phyloP scores from a whole-genome alignment of 2,797 vertebrate species.

The Pristis pectinata region DNA sequence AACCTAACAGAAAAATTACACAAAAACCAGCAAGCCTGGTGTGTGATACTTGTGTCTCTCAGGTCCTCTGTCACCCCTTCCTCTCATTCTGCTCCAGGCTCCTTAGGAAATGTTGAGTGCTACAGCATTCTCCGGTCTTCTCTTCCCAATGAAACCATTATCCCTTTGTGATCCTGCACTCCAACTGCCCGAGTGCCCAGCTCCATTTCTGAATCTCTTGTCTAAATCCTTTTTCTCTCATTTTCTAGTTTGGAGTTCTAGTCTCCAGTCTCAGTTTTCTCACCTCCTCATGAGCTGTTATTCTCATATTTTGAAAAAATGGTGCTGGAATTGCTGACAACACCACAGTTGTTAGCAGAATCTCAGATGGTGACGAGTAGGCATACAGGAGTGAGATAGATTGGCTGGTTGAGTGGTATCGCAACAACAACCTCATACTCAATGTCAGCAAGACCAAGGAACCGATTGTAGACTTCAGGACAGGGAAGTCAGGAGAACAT shows the following conservation, averaged over 20 bases:
- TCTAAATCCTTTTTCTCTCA: no score
- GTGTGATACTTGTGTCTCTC: not conserved
- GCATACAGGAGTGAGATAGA: no score
- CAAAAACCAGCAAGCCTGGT: not conserved
- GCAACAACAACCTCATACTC: no score
- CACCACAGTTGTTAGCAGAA: no score
- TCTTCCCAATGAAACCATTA: not conserved
- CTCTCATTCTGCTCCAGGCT: not conserved
- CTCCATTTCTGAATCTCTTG: not conserved
- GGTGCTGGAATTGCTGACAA: no score
- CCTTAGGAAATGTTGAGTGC: not conserved
- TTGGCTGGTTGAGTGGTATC: no score
- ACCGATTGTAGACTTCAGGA: no score
- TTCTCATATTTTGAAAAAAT: not conserved
- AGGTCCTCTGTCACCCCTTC: not conserved
- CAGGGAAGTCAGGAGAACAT: no score
- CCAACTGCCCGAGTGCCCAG: not conserved
- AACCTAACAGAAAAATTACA: not conserved
- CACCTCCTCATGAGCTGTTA: not conserved
- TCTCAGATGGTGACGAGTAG: no score
- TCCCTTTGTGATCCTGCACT: not conserved
- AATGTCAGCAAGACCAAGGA: no score
- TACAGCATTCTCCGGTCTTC: not conserved
- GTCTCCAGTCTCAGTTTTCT: not conserved
- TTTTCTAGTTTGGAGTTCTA: not conserved